These are phyloP conservation scores for Etia nguti DNA, from an alignment of 2,113 vertebrate genomes.

Conservation along the genomic window DNA sequence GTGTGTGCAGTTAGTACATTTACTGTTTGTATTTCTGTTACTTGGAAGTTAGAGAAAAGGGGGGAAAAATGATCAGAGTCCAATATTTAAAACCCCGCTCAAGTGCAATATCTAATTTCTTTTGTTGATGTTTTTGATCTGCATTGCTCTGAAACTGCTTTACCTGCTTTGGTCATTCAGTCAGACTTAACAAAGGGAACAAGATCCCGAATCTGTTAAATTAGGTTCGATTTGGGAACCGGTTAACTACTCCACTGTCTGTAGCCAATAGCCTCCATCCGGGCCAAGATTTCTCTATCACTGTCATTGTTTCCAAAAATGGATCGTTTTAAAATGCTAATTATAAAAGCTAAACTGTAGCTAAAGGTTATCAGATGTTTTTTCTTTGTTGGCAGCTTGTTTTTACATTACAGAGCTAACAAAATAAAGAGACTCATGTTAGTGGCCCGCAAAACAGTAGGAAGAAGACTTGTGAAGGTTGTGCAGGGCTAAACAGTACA, in stretches of 20 bases:
- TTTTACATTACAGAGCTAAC: not conserved
- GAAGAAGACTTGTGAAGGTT: not conserved
- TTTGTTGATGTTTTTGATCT: not conserved
- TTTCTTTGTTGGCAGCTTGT: not conserved
- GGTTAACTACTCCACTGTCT: not conserved
- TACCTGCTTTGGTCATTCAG: not conserved
- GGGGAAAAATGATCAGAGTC: not conserved
- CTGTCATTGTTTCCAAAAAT: not conserved
- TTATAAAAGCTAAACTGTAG: not conserved
- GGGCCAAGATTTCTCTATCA: not conserved
- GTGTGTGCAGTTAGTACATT: not conserved
- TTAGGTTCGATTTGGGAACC: not conserved
- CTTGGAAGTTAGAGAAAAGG: not conserved
- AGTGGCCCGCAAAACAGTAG: accelerated
- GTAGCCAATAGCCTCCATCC: not conserved
- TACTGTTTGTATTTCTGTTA: not conserved
- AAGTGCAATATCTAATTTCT: not conserved
- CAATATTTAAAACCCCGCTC: not conserved
- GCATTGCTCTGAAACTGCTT: not conserved
- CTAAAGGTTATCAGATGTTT: not conserved
- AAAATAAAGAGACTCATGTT: not conserved
- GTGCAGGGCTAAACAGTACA: not conserved
- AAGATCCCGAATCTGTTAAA: not conserved
- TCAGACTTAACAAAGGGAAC: not conserved
- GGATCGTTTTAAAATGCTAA: not conserved